Evolutionary conservation across 2,113 vertebrate genomes (phyloP), one percentile per base, ranked within the genome.

Genomic region (Podilymbus podiceps): DNA sequence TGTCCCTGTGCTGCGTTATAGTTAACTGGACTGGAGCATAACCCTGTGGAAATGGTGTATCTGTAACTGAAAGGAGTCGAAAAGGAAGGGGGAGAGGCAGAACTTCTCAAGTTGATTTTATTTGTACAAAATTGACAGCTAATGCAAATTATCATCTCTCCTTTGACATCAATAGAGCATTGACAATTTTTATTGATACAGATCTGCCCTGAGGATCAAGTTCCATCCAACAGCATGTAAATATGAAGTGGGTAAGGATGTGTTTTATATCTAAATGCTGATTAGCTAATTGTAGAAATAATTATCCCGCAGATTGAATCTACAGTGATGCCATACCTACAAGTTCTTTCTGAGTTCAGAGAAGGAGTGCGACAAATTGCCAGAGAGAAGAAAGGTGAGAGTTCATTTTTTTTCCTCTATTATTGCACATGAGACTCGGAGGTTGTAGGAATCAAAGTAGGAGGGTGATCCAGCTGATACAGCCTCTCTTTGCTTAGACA

Each of bases 261-360:
- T 56, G 8, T 46, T 87, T 88, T 91, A 30, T 74, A 18, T 81
- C 50, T 80, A 50, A 93, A 63, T 89, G 9, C 55, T 74, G 18
- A 78, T 78, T 53, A 52, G 7, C 47, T 95, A 94, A 97, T 74
- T 79, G 58, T 83, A 67, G 47, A 91, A 87, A 64, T 88, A 56
- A 79, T 96, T 88, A 46, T 50, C 60, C 72, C 83, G 3, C 97
- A 99, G 99, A 96, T 99, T 83, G 99, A 99, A 97, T 97, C 98
- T 97, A 98, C 98, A 2, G 98, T 99, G 95, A 99, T 99, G 99
- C 99, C 99, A 2, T 99, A 99, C 95, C 98, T 99, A 28, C 96
- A 98, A 5, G 99, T 98, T 20, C 95, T 99, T 76, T 99, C 99
- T 0, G 98, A 99, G 35, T 99, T 99, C 98, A 98, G 99, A 93